Base-by-base conservation (phyloP, 2,113 vertebrate genomes). In the Physeter macrocephalus region DNA sequence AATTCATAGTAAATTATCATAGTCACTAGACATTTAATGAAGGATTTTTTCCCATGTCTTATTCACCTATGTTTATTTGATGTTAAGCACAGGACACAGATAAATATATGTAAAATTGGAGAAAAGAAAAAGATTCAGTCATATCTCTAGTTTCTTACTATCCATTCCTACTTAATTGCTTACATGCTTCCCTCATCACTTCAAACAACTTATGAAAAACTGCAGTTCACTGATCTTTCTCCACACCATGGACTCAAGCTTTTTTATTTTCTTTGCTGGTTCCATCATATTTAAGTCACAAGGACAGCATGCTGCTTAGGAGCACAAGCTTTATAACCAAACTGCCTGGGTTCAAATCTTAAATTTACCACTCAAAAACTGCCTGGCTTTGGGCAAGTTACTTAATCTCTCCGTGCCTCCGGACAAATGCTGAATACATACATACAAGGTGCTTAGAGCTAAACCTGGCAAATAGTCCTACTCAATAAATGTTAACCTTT, bases 1-100 rank as follows among this genome's bases (percentile, higher is more conserved):
- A 93, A 93, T 78, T 93, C 25, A 87, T 67, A 94, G 62, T 91
- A 88, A 93, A 69, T 91, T 77, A 93, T 74, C n/a, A 54, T 21
- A 41, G 49, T 64, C 64, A 81, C 29, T 66, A 85, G 27, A 71
- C 20, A 84, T n/a, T 83, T 74, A 90, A 77, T 41, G 52, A 46
- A 72, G 14, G 12, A 77, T 67, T 91, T 87, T 10, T 29, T 20
- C 80, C 5, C 17, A n/a, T 90, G 52, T 77, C 13, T 91, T 94
- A 81, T 75, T 93, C 59, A n/a, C 6, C 59, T 57, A 46, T 75
- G 46, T 67, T 87, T 75, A 86, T 89, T 49, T 86, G 59, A 88
- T 57, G 27, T 75, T 64, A 84, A 41, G 6, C n/a, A 62, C 25
- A 89, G 7, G 17, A 74, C 34, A 94, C 62, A 88, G 1, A 78